Base-by-base conservation (phyloP, 53 echinoderm and acorn worm genomes). In the Paracentrotus lividus region DNA sequence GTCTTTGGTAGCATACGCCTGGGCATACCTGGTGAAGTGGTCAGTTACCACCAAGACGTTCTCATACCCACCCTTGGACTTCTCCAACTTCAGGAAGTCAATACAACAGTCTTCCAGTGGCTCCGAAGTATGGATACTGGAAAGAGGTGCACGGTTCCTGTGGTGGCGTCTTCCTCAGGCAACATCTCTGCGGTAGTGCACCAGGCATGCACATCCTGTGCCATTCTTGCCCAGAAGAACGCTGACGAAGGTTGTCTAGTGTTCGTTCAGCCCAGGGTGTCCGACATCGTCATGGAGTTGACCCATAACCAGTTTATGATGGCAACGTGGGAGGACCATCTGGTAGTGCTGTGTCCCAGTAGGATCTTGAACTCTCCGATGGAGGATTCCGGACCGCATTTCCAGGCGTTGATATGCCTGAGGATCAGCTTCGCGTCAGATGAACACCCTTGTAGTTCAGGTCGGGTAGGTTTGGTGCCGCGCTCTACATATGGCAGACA, bases 1-100 rank as follows among this genome's bases (percentile, higher is more conserved):
- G 60, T 96, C 95, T 85, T 90, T 95, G 1, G 96, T 95, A 3
- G 95, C 93, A 60, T 94, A 97, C 0, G 97, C 95, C 42, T 93
- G 95, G 0, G 94, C 96, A 85, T 96, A 95, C 4, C 96, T 56
- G 0, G 95, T 96, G 67, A 88, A 95, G 47, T 95, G 94, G 58
- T 97, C 94, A 18, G 95, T 95, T 1, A 95, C 85, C 1, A 95
- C 94, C 0, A 94, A 53, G 24, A 96, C 49, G 0, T 88, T 76
- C 85, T 95, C 94, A 18, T 56, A 49, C 27, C 60, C 27, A 0
- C 58, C 13, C 32, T 95, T 93, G 18, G 92, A 40, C n/a, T n/a
- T n/a, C 66, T 97, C 97, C 33, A 95, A 18, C 36, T 84, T 81
- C 55, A 97, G 47, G 42, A 95, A 95, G 64, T 97, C 97, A 93